phyloP scores from a whole-genome alignment of 2,888 invertebrate species.

The Drosophila neotestacea region DNA sequence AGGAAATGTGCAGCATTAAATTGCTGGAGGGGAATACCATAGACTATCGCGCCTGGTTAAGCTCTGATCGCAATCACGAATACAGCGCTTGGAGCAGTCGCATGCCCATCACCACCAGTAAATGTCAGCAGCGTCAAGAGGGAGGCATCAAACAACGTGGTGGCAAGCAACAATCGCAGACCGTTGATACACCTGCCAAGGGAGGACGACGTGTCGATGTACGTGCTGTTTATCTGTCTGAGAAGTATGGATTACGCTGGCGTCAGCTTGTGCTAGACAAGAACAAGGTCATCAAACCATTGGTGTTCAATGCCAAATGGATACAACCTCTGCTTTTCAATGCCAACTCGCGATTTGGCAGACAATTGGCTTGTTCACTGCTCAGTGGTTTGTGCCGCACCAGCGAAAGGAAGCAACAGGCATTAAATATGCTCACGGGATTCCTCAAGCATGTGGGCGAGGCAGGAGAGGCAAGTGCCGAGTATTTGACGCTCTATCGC shows the following conservation, averaged over 20 bases:
- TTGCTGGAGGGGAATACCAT: constrained; percentile 89
- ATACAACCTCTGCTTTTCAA: constrained; percentile 96
- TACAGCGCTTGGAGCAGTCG: constrained; percentile 90
- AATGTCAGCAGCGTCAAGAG: constrained; percentile 43
- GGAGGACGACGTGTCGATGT: constrained; percentile 51
- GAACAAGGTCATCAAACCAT: constrained; percentile 84
- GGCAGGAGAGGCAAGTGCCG: constrained; percentile 96
- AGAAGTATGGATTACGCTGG: constrained; percentile 92
- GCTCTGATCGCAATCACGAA: constrained; percentile 89
- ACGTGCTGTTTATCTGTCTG: constrained; percentile 88
- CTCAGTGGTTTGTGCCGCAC: constrained; percentile 92
- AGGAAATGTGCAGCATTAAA: constrained; percentile 86
- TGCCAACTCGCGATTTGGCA: constrained; percentile 94
- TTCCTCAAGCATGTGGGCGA: constrained; percentile 94
- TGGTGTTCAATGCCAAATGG: constrained; percentile 90
- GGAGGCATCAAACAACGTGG: constrained; percentile 48
- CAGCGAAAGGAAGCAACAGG: constrained; percentile 89
- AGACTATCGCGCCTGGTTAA: constrained; percentile 91
- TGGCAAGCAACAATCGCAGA: constrained; percentile 51
- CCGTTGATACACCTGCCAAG: constrained; percentile 30
- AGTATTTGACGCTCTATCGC: constrained; percentile 95
- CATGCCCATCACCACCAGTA: constrained; percentile 86
- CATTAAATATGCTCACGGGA: constrained; percentile 94
- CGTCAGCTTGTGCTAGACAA: constrained; percentile 83
- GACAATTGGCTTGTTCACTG: constrained; percentile 95